Evolutionary conservation across 64 coral and sea anemone genomes (phyloP).

Genomic region (Actinia equina): DNA sequence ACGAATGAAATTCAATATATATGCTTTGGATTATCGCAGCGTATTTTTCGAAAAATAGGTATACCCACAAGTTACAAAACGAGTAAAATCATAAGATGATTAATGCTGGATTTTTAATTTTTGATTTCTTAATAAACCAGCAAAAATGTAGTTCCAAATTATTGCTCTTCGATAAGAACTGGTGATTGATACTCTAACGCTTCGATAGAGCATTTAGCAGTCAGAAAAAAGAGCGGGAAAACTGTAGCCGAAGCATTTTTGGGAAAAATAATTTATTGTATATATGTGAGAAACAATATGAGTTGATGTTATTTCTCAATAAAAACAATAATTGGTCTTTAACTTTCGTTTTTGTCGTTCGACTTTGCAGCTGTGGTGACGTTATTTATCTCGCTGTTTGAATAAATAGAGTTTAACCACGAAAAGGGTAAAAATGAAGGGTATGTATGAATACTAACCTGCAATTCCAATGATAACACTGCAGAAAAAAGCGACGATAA

Average conservation of each 20-base stretch:
- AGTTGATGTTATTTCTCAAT: too few relatives aligned
- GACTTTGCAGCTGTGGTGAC: background rate
- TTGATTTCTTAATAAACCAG: background rate
- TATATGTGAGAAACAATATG: background rate
- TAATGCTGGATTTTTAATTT: too few relatives aligned
- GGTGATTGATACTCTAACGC: background rate
- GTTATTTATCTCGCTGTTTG: background rate
- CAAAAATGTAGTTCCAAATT: too few relatives aligned
- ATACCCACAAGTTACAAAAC: background rate
- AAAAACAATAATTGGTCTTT: background rate
- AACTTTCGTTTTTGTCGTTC: background rate
- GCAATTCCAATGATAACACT: conserved; percentile 93
- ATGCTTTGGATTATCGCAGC: too few relatives aligned
- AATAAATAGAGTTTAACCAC: background rate
- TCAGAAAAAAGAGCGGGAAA: background rate
- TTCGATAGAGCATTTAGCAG: conserved; percentile 1
- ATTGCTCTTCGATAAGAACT: background rate
- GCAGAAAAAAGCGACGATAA: conserved; percentile 78
- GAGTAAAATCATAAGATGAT: too few relatives aligned
- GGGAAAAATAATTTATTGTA: background rate
- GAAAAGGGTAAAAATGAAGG: background rate
- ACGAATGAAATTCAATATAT: too few relatives aligned
- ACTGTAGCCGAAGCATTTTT: background rate
- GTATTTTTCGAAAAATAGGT: background rate
- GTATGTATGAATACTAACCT: conserved; percentile 34